Evolutionary conservation across 2,113 vertebrate genomes (phyloP).

Genomic region (Bos indicus): DNA sequence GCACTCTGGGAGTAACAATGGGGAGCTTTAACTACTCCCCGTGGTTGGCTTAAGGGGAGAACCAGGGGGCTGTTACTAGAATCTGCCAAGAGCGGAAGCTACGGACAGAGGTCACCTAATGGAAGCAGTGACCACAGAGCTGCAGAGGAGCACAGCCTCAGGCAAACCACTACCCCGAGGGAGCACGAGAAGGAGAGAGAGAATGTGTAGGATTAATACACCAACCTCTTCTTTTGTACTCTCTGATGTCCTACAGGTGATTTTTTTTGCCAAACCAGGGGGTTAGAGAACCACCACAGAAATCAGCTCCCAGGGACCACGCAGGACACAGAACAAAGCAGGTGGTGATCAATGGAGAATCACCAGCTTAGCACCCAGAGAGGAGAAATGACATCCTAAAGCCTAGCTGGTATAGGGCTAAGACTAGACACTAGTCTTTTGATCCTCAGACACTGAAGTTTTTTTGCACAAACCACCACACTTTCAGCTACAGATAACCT

Average conservation of each 20-base stretch:
- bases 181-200: background rate
- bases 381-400: background rate
- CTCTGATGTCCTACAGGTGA: background rate
- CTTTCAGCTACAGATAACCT: background rate
- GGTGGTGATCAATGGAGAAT: background rate
- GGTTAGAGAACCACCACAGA: background rate
- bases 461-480: background rate
- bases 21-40: background rate
- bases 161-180: background rate
- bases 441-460: background rate
- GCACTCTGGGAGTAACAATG: background rate
- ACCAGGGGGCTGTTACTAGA: background rate
- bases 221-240: background rate
- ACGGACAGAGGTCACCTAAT: background rate
- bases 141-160: background rate
- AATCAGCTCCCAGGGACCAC: background rate
- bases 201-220: background rate
- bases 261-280: background rate
- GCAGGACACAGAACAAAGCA: background rate
- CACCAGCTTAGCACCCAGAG: background rate
- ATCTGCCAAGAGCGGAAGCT: background rate
- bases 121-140: background rate
- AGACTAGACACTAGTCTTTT: background rate
- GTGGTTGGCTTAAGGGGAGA: background rate
- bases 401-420: background rate